Percentiles rank a stretch among this genome's conserved stretches.
phyloP scores from a whole-genome alignment of 2,113 vertebrate genomes.

The Spermophilus dauricus region DNA sequence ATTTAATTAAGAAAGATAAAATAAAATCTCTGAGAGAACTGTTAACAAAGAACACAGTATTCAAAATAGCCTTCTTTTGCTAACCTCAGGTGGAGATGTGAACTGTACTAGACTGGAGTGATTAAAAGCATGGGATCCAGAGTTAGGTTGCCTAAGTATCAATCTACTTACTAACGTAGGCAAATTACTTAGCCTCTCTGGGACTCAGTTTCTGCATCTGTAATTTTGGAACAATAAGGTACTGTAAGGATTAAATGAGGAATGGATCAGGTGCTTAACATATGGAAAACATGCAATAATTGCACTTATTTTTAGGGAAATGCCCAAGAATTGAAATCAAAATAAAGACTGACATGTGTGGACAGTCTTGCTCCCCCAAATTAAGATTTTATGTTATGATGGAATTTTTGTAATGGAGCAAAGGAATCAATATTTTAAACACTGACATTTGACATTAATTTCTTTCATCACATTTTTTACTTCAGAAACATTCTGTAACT shows the following conservation, averaged over 20 bases:
- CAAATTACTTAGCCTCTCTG: background rate
- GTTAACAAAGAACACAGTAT: background rate
- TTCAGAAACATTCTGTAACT: background rate
- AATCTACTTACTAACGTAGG: background rate
- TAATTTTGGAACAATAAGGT: background rate
- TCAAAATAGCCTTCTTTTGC: background rate
- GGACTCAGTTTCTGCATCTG: background rate
- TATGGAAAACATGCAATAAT: background rate
- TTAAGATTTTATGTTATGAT: background rate
- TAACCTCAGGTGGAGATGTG: background rate
- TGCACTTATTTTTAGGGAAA: background rate
- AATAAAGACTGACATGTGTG: background rate
- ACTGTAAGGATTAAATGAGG: background rate
- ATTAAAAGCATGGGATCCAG: background rate
- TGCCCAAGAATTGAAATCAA: background rate
- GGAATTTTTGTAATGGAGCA: background rate
- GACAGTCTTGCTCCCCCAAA: background rate
- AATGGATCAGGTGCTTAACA: background rate
- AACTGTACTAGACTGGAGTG: background rate
- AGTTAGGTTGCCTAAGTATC: too few species aligned
- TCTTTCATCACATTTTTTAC: background rate
- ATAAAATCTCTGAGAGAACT: background rate
- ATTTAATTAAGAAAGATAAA: background rate
- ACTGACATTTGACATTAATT: background rate
- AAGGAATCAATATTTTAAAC: slow-evolving; percentile 18